These are phyloP conservation scores for Anhinga anhinga DNA, from an alignment of 2,113 vertebrate species.

Conservation along the genomic window DNA sequence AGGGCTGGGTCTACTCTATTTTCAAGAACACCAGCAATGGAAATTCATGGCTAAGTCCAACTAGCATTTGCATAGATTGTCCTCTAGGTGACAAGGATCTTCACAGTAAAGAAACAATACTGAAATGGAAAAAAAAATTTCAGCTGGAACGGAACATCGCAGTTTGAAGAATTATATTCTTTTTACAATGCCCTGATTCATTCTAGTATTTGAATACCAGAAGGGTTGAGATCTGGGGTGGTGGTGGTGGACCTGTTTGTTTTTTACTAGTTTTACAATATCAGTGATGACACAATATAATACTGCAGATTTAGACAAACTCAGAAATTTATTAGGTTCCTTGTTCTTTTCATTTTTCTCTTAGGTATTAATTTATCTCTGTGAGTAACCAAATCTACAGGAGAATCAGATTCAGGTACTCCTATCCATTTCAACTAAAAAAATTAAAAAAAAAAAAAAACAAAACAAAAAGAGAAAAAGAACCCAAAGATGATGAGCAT, in stretches of 20 bases:
- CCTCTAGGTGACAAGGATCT: background rate
- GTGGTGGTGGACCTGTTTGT: background rate
- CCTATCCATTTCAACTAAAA: background rate
- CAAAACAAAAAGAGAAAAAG: background rate
- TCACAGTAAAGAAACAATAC: background rate
- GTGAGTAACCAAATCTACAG: background rate
- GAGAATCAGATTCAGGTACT: background rate
- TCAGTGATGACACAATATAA: background rate
- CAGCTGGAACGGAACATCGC: background rate
- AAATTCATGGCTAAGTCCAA: background rate
- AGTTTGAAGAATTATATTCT: background rate
- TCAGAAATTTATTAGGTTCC: background rate
- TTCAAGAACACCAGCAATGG: background rate
- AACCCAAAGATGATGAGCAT: background rate
- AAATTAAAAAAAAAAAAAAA: background rate
- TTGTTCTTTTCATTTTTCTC: background rate
- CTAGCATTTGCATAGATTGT: background rate
- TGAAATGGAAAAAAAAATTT: background rate
- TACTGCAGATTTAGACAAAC: background rate
- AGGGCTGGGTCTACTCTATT: background rate
- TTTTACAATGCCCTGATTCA: background rate
- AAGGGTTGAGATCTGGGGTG: background rate
- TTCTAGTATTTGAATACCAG: background rate
- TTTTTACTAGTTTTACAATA: background rate
- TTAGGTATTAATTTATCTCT: background rate